Percentiles rank a stretch among this genome's conserved stretches.
Evolutionary conservation across 1,140 invertebrate genomes (phyloP).

Genomic region (Trichogramma pretiosum): DNA sequence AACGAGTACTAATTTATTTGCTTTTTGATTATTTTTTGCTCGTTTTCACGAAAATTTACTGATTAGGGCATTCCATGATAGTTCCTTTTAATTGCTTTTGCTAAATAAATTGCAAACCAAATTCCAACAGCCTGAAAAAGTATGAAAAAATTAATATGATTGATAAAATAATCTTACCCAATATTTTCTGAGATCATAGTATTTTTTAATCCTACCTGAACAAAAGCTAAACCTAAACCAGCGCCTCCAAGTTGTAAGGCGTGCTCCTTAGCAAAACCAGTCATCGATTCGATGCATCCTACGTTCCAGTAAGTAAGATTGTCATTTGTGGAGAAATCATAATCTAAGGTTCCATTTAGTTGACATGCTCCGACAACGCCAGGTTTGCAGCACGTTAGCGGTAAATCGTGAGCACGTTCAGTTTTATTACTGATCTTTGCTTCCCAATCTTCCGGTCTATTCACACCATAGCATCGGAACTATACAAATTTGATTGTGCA

Average conservation of each 20-base stretch:
- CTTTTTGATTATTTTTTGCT: too few relatives aligned
- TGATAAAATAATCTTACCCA: too few relatives aligned
- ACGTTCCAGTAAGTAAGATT: constrained; percentile 15
- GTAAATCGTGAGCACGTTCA: constrained; percentile 34
- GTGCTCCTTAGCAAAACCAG: constrained; percentile 54
- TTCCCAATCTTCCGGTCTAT: constrained; percentile 53
- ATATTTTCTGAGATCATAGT: not conserved
- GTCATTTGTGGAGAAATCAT: constrained; percentile 35
- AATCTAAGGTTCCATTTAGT: constrained; percentile 35
- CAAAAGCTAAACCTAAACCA: constrained; percentile 63
- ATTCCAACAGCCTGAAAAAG: constrained; percentile 54
- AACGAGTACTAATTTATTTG: too few relatives aligned
- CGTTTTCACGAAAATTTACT: too few relatives aligned
- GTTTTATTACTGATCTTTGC: constrained; percentile 17
- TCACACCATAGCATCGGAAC: constrained; percentile 67
- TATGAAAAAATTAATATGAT: constrained; percentile 15
- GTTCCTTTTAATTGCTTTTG: constrained; percentile 52
- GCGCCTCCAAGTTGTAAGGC: constrained; percentile 63
- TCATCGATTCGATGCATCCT: constrained; percentile 57
- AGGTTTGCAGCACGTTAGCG: constrained; percentile 54
- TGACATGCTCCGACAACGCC: too few relatives aligned
- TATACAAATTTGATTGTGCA: too few relatives aligned
- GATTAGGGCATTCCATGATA: constrained; percentile 50
- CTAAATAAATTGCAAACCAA: constrained; percentile 56
- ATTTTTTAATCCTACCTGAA: constrained; percentile 52